Percentiles rank a stretch among this genome's conserved stretches.
phyloP scores from a whole-genome alignment of 1,140 invertebrate species.

The Drosophila ironensis region DNA sequence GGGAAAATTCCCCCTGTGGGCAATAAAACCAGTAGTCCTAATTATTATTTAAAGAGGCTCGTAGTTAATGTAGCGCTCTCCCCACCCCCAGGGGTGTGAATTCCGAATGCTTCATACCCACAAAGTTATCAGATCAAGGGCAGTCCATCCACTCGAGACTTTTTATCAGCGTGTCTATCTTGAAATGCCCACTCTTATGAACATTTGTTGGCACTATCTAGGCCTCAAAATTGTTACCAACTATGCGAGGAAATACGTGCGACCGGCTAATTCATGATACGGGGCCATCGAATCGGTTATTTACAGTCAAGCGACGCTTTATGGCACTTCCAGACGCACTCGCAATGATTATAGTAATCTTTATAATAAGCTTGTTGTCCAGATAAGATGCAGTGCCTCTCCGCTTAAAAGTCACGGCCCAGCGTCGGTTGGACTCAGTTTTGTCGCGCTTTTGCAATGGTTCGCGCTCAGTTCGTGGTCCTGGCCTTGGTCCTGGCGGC shows the following conservation, averaged over 20 bases:
- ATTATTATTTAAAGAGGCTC: neutral
- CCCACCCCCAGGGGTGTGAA: neutral
- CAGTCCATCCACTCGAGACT: neutral
- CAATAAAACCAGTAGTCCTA: neutral
- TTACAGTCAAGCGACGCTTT: conserved; percentile 20
- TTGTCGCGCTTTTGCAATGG: conserved; percentile 54
- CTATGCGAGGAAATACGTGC: neutral
- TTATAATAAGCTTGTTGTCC: conserved; percentile 1
- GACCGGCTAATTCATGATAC: neutral
- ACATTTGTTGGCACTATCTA: conserved; percentile 15
- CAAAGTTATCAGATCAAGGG: conserved; percentile 16
- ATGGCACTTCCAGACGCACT: conserved; percentile 9
- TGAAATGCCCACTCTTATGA: neutral
- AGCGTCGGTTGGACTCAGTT: conserved; percentile 26
- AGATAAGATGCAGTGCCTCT: conserved; percentile 38
- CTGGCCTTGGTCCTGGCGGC: conserved; percentile 32
- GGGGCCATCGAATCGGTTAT: conserved; percentile 25
- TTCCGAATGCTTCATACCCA: neutral
- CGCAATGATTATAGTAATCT: conserved; percentile 58
- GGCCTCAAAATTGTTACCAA: conserved; percentile 12
- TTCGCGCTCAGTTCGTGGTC: conserved; percentile 26
- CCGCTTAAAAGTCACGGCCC: conserved; percentile 50
- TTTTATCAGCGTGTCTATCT: conserved; percentile 31
- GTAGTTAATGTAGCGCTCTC: neutral
- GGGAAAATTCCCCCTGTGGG: neutral